Evolutionary conservation across 2,888 invertebrate genomes (phyloP), one percentile per base, ranked within the genome.

Genomic region (Coenonympha arcania): DNA sequence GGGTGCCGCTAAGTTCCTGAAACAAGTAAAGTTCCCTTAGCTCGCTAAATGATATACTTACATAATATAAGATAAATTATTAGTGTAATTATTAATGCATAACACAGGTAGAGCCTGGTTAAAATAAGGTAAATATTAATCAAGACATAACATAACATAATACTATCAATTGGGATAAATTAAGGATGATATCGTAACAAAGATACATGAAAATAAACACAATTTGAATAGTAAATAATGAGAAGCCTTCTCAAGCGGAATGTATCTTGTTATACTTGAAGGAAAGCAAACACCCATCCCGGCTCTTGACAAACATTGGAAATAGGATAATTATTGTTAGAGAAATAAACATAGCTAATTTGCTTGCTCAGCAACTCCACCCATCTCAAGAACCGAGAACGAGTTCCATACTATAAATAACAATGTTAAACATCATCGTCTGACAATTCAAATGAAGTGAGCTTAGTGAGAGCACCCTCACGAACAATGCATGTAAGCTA

Each of bases 1-100:
- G 3, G 82, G 76, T 0, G 71, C 69, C 33, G 85, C 87, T 24
- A 87, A 57, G 58, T 87, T 87, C 87, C 87, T 87, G 79, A 67
- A 73, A 53, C 58, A 40, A 39, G 11, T 18, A 1, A 15, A n/a
- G n/a, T n/a, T n/a, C n/a, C n/a, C n/a, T n/a, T n/a, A n/a, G n/a
- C n/a, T n/a, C n/a, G n/a, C n/a, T n/a, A n/a, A n/a, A n/a, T n/a
- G n/a, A n/a, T n/a, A n/a, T n/a, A n/a, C n/a, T n/a, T n/a, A n/a
- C n/a, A n/a, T n/a, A n/a, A n/a, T n/a, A n/a, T n/a, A n/a, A n/a
- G n/a, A n/a, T n/a, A n/a, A n/a, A n/a, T n/a, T n/a, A n/a, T n/a
- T n/a, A n/a, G n/a, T n/a, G n/a, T n/a, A n/a, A n/a, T n/a, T n/a
- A n/a, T n/a, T n/a, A n/a, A n/a, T n/a, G n/a, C n/a, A n/a, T n/a